Evolutionary conservation across 2,797 vertebrate genomes (phyloP).

Genomic region (Prunella strophiata): DNA sequence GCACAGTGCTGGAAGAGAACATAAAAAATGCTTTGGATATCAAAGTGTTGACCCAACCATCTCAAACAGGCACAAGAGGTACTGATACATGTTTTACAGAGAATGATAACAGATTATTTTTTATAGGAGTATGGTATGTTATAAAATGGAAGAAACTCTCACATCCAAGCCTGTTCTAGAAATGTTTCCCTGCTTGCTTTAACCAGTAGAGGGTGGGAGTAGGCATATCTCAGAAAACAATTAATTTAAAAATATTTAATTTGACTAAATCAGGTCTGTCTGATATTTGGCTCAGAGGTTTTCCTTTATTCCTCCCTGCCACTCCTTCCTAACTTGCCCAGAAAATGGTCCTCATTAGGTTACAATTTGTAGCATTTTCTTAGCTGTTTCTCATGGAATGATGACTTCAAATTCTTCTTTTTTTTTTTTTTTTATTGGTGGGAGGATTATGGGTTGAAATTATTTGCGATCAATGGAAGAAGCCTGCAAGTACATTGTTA

Average conservation of each 20-base stretch:
- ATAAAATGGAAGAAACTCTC: neutral
- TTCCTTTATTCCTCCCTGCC: neutral
- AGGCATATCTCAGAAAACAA: neutral
- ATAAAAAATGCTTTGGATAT: slow-evolving; percentile 89
- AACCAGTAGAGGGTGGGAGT: neutral
- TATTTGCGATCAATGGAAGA: neutral
- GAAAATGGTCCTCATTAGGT: neutral
- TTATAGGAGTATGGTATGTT: neutral
- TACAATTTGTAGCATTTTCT: neutral
- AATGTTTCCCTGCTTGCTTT: neutral
- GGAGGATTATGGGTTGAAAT: neutral
- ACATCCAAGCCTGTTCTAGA: neutral
- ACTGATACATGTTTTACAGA: slow-evolving; percentile 29
- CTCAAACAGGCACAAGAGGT: slow-evolving; percentile 85
- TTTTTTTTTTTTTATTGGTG: neutral
- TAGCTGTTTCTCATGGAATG: neutral
- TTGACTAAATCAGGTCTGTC: neutral
- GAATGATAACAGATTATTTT: neutral
- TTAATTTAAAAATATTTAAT: neutral
- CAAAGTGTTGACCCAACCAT: slow-evolving; percentile 89
- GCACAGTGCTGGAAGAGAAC: slow-evolving; percentile 85
- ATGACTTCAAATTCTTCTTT: neutral
- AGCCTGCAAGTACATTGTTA: neutral
- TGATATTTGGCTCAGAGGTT: neutral
- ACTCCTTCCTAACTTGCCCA: neutral